Conservation (phyloP, 1,140 invertebrate genomes). For the Pseudomyrmex concolor region DNA sequence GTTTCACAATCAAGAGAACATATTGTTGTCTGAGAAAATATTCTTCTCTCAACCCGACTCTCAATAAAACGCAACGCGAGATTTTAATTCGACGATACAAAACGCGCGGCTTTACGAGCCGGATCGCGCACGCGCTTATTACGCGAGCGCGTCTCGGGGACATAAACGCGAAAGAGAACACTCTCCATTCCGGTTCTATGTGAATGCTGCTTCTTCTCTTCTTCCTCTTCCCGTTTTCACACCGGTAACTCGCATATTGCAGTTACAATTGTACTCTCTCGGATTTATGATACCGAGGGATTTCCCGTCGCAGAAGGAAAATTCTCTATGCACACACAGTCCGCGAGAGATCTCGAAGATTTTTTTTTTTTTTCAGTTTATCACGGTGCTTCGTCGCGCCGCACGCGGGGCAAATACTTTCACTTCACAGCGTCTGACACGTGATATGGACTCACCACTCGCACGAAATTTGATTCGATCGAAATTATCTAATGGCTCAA, state of each 20-base stretch:
- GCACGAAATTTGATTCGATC: slow-evolving; percentile 26
- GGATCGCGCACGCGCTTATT: background rate
- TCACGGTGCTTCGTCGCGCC: slow-evolving; percentile 8
- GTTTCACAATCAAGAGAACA: background rate
- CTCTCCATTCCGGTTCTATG: slow-evolving; percentile 23
- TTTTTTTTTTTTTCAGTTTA: slow-evolving; percentile 42
- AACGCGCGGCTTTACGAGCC: slow-evolving; percentile 12
- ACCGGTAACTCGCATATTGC: slow-evolving; percentile 49
- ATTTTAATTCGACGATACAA: slow-evolving; percentile 37
- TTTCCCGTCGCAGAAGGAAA: slow-evolving; percentile 34
- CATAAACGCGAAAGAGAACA: slow-evolving; percentile 3
- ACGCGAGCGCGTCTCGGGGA: slow-evolving; percentile 15
- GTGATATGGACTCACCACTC: background rate
- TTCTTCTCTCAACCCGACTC: background rate
- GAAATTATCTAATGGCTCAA: slow-evolving; percentile 9
- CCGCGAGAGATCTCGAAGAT: background rate
- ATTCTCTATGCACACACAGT: slow-evolving; percentile 9
- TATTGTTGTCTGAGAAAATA: background rate
- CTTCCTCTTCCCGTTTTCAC: background rate
- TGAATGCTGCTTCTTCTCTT: background rate
- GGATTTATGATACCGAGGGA: slow-evolving; percentile 49
- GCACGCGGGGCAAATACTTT: slow-evolving; percentile 34
- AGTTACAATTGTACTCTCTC: slow-evolving; percentile 8
- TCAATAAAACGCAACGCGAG: background rate
- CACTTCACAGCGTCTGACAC: background rate